These are phyloP conservation scores for Garra rufa DNA, from an alignment of 2,113 vertebrate species.

Conservation along the genomic window DNA sequence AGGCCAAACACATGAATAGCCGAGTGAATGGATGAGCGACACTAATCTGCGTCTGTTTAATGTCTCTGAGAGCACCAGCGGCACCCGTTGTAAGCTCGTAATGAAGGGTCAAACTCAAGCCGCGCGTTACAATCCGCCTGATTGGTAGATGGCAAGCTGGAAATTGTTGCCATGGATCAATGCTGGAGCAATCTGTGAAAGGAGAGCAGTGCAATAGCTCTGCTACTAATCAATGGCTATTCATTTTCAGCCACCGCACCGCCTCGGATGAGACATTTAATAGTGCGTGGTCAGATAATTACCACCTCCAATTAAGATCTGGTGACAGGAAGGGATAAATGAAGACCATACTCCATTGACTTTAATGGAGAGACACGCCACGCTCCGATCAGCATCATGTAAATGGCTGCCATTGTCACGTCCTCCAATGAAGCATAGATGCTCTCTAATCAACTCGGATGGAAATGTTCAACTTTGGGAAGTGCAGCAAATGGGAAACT, in stretches of 20 bases:
- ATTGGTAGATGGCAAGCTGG: constrained; percentile 69
- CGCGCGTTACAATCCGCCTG: constrained; percentile 75
- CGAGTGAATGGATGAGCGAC: not conserved
- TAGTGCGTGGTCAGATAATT: constrained; percentile 76
- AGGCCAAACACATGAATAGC: not conserved
- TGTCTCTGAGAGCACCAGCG: constrained; percentile 26
- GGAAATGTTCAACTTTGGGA: not conserved
- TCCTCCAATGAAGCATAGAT: not conserved
- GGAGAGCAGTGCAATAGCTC: constrained; percentile 75
- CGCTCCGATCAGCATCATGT: not conserved
- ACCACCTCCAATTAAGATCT: constrained; percentile 77
- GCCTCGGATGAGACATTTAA: constrained; percentile 76
- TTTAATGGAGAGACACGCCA: constrained; percentile 47
- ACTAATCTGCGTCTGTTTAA: constrained; percentile 20
- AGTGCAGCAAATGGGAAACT: not conserved
- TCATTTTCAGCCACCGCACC: constrained; percentile 75
- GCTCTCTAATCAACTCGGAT: not conserved
- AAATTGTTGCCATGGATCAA: constrained; percentile 77
- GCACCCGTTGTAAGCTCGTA: constrained; percentile 70
- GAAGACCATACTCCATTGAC: constrained; percentile 57
- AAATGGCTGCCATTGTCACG: constrained; percentile 2
- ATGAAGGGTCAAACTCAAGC: constrained; percentile 75
- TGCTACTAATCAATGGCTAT: constrained; percentile 78
- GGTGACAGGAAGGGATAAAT: constrained; percentile 69
- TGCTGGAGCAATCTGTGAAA: constrained; percentile 77